These are phyloP conservation scores for Archaeoteleia sp. DNA, from an alignment of 2,888 invertebrate species.

Conservation along the genomic window DNA sequence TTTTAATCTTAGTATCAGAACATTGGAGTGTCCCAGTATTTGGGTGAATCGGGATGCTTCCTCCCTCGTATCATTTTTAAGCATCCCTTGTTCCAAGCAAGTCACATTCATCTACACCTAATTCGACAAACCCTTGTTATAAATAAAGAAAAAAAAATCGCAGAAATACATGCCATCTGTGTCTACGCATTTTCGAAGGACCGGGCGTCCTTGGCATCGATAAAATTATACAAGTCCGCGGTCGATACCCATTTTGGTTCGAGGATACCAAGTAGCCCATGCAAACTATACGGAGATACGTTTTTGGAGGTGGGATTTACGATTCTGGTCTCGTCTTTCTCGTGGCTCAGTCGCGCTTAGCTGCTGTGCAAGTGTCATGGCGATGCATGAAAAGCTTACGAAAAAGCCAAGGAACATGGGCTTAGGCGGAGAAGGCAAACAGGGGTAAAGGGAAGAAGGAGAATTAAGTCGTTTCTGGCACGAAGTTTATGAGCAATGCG, in stretches of 20 bases:
- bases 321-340: constrained; percentile 59
- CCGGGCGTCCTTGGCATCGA: constrained; percentile 53
- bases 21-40: no score
- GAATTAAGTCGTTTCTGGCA: constrained; percentile 52
- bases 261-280: constrained; percentile 47
- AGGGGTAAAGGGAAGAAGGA: constrained; percentile 37
- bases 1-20: no score
- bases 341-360: constrained; percentile 35
- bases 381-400: constrained; percentile 52
- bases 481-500: constrained; percentile 42
- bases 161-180: constrained; percentile 41
- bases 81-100: no score
- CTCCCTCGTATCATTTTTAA: no score
- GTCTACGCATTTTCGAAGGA: constrained; percentile 52
- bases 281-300: constrained; percentile 44
- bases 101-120: constrained; percentile 22
- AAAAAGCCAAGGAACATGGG: constrained; percentile 44
- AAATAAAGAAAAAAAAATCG: constrained; percentile 13
- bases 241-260: constrained; percentile 51
- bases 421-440: neutral
- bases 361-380: constrained; percentile 47
- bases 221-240: constrained; percentile 52
- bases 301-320: constrained; percentile 58
- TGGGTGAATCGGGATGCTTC: no score
- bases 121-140: constrained; percentile 36